Percentiles rank a stretch among this genome's conserved stretches.
Conservation (phyloP, 2,888 invertebrate genomes). For the Baronia brevicornis region DNA sequence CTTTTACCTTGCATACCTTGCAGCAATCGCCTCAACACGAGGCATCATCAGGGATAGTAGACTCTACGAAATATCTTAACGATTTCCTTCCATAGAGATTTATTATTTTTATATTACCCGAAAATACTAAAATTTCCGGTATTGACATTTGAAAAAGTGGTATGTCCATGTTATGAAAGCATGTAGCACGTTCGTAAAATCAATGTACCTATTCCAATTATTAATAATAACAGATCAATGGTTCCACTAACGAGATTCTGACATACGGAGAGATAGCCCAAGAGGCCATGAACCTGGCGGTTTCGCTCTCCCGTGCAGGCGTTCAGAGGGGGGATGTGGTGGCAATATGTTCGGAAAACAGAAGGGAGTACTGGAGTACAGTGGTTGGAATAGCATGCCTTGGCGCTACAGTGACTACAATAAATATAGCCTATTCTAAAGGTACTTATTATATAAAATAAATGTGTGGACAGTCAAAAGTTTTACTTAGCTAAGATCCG, state of each 20-base stretch:
- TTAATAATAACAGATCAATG: slow-evolving; percentile 20
- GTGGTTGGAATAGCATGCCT: slow-evolving; percentile 35
- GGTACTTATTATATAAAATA: slow-evolving; percentile 22
- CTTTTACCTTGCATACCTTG: no score
- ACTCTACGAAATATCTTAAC: no score
- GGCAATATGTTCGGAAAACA: slow-evolving; percentile 46
- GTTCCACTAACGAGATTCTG: slow-evolving; percentile 23
- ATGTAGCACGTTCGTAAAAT: no score
- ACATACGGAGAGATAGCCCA: slow-evolving; percentile 32
- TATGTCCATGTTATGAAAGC: no score
- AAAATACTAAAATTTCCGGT: no score
- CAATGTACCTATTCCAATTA: no score
- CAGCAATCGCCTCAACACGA: no score
- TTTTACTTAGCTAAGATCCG: no score
- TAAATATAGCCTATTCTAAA: slow-evolving; percentile 38
- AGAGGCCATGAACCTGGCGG: slow-evolving; percentile 31
- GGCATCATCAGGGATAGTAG: no score
- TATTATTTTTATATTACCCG: no score
- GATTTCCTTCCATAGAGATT: no score
- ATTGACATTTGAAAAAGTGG: no score
- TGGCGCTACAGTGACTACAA: slow-evolving; percentile 39
- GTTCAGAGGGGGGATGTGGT: slow-evolving; percentile 41
- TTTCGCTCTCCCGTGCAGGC: slow-evolving; percentile 34
- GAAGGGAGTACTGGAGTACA: slow-evolving; percentile 40
- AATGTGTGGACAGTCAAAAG: not conserved